Evolutionary conservation across 2,888 invertebrate species (phyloP).

Genomic region (Papilio protenor): DNA sequence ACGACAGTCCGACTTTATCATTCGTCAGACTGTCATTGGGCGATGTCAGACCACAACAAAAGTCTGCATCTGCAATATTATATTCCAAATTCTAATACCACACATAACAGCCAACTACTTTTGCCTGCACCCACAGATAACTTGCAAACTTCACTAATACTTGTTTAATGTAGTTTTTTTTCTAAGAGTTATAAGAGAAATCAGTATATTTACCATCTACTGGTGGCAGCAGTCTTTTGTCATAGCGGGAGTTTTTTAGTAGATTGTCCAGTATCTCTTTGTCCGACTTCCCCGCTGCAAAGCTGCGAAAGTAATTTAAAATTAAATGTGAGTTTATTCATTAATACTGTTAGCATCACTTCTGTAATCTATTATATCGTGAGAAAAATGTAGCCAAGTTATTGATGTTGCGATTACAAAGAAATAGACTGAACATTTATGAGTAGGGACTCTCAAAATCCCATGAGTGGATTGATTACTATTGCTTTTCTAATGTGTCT

Average conservation of each 20-base stretch:
- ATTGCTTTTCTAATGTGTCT: neutral
- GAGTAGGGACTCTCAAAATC: too few species aligned
- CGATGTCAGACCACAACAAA: slow-evolving; percentile 93
- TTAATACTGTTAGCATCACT: neutral
- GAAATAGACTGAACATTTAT: too few species aligned
- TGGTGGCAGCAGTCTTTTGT: slow-evolving; percentile 95
- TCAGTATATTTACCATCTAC: slow-evolving; percentile 88
- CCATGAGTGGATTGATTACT: too few species aligned
- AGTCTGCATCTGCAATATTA: slow-evolving; percentile 93
- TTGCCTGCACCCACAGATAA: neutral
- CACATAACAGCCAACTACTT: neutral
- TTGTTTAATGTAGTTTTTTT: too few species aligned
- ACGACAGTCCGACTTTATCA: slow-evolving; percentile 81
- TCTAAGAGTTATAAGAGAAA: too few species aligned
- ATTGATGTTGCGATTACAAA: too few species aligned
- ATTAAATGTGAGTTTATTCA: neutral
- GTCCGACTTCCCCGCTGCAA: slow-evolving; percentile 96
- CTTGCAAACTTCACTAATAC: neutral
- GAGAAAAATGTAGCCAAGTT: neutral
- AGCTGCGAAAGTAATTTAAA: slow-evolving; percentile 83
- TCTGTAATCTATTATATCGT: neutral
- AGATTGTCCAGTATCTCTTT: slow-evolving; percentile 96
- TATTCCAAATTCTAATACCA: slow-evolving; percentile 48
- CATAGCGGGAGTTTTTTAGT: slow-evolving; percentile 94
- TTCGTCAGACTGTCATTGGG: slow-evolving; percentile 90